Evolutionary conservation across 2,888 invertebrate genomes (phyloP).

Genomic region (Steinernema carpocapsae): DNA sequence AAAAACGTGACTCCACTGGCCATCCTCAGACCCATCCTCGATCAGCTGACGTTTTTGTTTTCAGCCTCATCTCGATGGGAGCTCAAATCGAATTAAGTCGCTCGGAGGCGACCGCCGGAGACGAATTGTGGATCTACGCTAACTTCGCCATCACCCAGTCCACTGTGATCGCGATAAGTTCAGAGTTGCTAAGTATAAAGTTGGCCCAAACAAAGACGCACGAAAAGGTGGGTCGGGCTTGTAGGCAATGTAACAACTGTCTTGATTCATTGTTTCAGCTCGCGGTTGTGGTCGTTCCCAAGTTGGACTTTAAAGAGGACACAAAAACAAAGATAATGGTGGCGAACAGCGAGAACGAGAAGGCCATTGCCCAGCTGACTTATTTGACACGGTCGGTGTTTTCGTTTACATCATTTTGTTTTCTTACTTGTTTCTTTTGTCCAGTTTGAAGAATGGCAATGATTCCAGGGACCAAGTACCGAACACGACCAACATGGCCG

Average conservation of each 20-base stretch:
- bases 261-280: constrained; percentile 1
- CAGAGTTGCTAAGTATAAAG: constrained; percentile 25
- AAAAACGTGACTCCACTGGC: constrained; percentile 11
- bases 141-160: constrained; percentile 27
- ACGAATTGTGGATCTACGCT: constrained; percentile 29
- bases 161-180: constrained; percentile 12
- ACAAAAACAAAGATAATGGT: constrained; percentile 32
- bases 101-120: constrained; percentile 27
- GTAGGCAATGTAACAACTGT: not conserved
- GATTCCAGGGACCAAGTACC: not conserved
- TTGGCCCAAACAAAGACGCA: constrained; percentile 16
- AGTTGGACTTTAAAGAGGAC: constrained; percentile 31
- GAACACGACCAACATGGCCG: constrained; percentile 5
- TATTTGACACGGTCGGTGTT: not conserved
- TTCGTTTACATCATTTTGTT: too few species aligned
- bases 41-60: constrained; percentile 18
- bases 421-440: too few species aligned
- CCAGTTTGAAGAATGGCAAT: too few species aligned
- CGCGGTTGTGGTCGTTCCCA: constrained; percentile 16
- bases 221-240: constrained; percentile 6
- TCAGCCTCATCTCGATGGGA: constrained; percentile 17
- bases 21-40: not conserved
- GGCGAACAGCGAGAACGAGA: constrained; percentile 16
- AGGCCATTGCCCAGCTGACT: constrained; percentile 19
- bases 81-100: constrained; percentile 32